Conservation (phyloP, 1,140 invertebrate genomes). For the Patella vulgata region DNA sequence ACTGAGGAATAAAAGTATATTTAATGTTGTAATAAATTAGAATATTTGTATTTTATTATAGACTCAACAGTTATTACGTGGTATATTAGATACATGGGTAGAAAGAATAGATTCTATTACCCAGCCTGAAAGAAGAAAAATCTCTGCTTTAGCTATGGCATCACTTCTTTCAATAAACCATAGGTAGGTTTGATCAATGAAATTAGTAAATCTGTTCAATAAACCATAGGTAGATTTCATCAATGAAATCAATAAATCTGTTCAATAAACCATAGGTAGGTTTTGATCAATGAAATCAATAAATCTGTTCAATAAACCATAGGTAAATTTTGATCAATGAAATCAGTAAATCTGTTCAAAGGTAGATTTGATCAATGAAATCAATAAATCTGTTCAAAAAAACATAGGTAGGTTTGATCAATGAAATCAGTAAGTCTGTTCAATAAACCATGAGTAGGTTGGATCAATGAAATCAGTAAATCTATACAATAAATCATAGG, state of each 20-base stretch:
- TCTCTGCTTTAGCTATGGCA: conserved; percentile 83
- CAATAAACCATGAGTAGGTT: neutral
- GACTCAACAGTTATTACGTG: conserved; percentile 72
- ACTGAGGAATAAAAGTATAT: too few species aligned
- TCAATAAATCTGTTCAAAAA: too few species aligned
- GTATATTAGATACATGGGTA: conserved; percentile 82
- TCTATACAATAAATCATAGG: neutral
- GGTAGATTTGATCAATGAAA: too few species aligned
- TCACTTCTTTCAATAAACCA: conserved; percentile 72
- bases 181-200: conserved; percentile 47
- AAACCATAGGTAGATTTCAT: neutral
- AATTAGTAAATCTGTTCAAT: neutral
- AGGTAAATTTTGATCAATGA: too few species aligned
- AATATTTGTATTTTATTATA: conserved; percentile 71
- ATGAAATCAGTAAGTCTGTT: neutral
- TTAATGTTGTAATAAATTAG: neutral
- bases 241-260: neutral
- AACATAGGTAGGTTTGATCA: conserved; percentile 56
- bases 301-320: neutral
- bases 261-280: neutral
- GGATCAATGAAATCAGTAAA: neutral
- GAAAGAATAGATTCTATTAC: conserved; percentile 81
- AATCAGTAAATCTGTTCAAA: too few species aligned
- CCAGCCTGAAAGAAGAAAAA: conserved; percentile 82
- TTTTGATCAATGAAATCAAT: neutral